phyloP scores from a whole-genome alignment of 2,797 vertebrate species.

The Hephaestus fuliginosus region DNA sequence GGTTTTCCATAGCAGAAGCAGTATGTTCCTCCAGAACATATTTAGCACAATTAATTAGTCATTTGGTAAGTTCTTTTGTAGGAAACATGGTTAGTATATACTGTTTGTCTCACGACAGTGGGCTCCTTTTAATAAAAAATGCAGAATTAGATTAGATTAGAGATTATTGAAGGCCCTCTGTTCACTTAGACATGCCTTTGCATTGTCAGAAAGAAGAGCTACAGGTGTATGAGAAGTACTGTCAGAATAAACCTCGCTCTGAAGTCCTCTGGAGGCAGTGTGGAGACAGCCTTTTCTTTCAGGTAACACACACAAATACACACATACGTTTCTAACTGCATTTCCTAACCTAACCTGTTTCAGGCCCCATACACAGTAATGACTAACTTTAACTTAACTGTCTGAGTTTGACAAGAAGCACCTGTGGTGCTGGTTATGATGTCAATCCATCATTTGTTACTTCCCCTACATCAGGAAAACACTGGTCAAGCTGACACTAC shows the following conservation, averaged over 20 bases:
- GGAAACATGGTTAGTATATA: too few relatives aligned
- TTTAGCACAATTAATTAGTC: too few relatives aligned
- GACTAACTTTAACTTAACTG: neutral
- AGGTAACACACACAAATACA: conserved; percentile 81
- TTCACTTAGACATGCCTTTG: conserved; percentile 29
- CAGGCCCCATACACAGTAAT: too few relatives aligned
- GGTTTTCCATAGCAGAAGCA: too few relatives aligned
- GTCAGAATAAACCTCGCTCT: conserved; percentile 95
- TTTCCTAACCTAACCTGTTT: neutral
- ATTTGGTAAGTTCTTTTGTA: too few relatives aligned
- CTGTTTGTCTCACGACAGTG: neutral
- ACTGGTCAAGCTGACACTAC: neutral
- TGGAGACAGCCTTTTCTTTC: conserved; percentile 95
- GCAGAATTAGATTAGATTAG: neutral
- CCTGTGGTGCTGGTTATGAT: neutral
- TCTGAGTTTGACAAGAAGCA: neutral
- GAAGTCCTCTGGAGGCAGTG: conserved; percentile 95
- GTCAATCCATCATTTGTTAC: neutral
- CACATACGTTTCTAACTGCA: neutral
- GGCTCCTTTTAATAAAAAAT: neutral
- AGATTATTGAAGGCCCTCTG: neutral
- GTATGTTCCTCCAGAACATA: too few relatives aligned
- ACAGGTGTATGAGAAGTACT: conserved; percentile 97
- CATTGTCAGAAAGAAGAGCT: conserved; percentile 93
- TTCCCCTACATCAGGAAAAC: neutral